These are phyloP conservation scores for Drosophila paranaensis DNA, from an alignment of 2,888 invertebrate species.

Conservation along the genomic window DNA sequence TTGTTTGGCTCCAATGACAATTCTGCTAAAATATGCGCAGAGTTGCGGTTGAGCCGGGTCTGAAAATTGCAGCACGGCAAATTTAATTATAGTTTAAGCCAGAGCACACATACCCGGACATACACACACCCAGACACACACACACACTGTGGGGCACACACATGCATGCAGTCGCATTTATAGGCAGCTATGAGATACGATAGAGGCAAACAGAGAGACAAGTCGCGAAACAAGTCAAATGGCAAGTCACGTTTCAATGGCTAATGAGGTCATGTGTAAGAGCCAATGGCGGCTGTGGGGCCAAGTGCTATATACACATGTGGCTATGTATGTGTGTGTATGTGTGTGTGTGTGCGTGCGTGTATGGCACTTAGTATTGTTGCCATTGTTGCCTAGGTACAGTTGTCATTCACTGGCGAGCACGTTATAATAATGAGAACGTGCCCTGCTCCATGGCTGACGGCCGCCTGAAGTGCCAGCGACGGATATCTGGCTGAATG, in stretches of 20 bases:
- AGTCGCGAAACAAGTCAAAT: slow-evolving; percentile 81
- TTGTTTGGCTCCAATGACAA: slow-evolving; percentile 75
- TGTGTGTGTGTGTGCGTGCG: slow-evolving; percentile 16
- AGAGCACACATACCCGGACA: slow-evolving; percentile 17
- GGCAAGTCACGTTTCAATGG: slow-evolving; percentile 82
- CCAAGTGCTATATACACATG: slow-evolving; percentile 30
- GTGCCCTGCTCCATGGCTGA: slow-evolving; percentile 50
- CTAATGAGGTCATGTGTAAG: slow-evolving; percentile 84
- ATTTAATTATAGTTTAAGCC: slow-evolving; percentile 78
- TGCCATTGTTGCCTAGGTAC: slow-evolving; percentile 72
- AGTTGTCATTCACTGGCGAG: slow-evolving; percentile 71
- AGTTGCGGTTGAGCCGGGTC: slow-evolving; percentile 55
- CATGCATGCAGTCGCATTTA: slow-evolving; percentile 9
- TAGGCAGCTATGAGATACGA: slow-evolving; percentile 17
- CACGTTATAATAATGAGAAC: slow-evolving; percentile 79
- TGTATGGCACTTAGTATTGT: slow-evolving; percentile 47
- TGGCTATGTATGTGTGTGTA: slow-evolving; percentile 4
- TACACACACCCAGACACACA: slow-evolving; percentile 24
- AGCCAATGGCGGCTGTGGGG: slow-evolving; percentile 67
- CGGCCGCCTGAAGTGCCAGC: slow-evolving; percentile 74
- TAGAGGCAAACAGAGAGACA: slow-evolving; percentile 39
- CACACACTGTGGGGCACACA: background rate
- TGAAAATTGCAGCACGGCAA: slow-evolving; percentile 68
- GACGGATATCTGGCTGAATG: slow-evolving; percentile 79
- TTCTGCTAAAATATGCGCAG: slow-evolving; percentile 75